Conservation (phyloP, 2,113 vertebrate genomes). For the Notiomystis cincta region DNA sequence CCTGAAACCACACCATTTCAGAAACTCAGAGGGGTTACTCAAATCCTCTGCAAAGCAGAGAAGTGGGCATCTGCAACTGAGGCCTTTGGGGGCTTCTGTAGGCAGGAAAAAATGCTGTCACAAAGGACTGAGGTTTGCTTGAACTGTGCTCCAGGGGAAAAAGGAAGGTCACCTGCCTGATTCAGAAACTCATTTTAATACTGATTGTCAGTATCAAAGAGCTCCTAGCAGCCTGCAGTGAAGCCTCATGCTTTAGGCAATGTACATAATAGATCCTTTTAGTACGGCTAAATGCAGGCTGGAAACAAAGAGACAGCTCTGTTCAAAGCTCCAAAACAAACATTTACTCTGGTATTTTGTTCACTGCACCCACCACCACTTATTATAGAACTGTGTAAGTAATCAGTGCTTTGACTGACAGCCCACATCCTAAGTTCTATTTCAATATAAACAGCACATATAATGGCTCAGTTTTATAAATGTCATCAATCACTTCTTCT, state of each 20-base stretch:
- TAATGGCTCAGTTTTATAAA: constrained; percentile 5
- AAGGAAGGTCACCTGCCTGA: background rate
- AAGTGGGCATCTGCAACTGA: background rate
- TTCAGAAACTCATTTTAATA: background rate
- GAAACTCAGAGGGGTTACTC: background rate
- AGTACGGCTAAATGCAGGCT: background rate
- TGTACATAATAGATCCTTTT: background rate
- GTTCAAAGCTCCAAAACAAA: background rate
- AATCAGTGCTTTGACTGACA: constrained; percentile 52
- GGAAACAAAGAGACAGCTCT: background rate
- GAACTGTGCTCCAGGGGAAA: background rate
- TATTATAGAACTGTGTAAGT: background rate
- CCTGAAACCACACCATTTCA: background rate
- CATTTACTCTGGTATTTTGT: background rate
- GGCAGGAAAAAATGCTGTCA: background rate
- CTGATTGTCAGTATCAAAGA: background rate
- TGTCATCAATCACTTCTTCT: constrained; percentile 27
- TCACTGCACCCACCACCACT: background rate
- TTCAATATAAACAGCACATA: constrained; percentile 35
- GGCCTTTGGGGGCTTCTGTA: background rate
- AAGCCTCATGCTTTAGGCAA: background rate
- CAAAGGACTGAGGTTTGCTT: background rate
- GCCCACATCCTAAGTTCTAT: background rate
- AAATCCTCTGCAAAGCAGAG: background rate
- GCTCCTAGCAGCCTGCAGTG: background rate